phyloP scores from a whole-genome alignment of 2,113 vertebrate species.

The Spheniscus mendiculus region DNA sequence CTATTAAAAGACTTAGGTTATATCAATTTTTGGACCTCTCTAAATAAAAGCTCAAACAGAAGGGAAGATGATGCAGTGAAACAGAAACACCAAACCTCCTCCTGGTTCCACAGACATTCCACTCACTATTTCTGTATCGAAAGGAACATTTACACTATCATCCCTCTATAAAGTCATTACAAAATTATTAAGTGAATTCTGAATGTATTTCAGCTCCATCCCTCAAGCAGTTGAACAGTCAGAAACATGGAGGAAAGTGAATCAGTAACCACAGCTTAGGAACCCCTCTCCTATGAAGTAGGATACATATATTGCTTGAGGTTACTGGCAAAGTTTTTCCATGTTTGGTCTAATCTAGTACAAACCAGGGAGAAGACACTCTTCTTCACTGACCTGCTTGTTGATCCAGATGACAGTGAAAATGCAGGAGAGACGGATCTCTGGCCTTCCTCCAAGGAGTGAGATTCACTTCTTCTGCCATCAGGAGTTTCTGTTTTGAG shows the following conservation, averaged over 20 bases:
- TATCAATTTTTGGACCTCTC: neutral
- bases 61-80: neutral
- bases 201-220: neutral
- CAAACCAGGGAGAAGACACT: neutral
- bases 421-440: neutral
- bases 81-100: neutral
- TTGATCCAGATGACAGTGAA: conserved; percentile 6
- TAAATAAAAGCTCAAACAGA: neutral
- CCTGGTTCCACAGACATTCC: neutral
- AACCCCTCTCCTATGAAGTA: rapidly evolving
- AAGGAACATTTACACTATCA: neutral
- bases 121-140: neutral
- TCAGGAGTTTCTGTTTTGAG: neutral
- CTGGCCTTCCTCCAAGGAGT: neutral
- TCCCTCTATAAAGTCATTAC: neutral
- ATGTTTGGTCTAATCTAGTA: rapidly evolving
- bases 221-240: neutral
- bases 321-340: rapidly evolving
- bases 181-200: neutral
- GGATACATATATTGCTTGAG: rapidly evolving
- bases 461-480: neutral
- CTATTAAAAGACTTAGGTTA: neutral
- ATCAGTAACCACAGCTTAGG: neutral
- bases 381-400: conserved; percentile 66
- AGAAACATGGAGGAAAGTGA: neutral